Conservation (phyloP, 2,888 invertebrate species). For the Acrocyrtus sp. region DNA sequence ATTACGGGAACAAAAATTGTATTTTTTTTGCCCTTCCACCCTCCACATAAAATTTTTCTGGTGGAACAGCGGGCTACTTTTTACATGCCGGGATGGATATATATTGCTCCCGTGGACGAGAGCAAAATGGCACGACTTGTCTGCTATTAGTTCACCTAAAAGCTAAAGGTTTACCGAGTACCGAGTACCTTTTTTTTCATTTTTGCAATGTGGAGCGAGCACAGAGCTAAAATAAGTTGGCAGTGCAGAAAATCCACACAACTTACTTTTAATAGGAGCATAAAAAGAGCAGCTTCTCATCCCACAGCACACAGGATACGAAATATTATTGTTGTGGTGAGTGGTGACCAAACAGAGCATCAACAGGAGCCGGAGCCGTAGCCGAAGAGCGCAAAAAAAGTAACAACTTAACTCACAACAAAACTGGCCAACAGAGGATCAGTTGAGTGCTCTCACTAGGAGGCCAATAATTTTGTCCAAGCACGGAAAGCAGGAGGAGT, state of each 20-base stretch:
- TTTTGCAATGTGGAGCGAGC: not conserved
- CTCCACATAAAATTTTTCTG: no score
- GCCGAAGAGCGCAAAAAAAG: conserved; percentile 7
- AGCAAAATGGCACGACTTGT: no score
- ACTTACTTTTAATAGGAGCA: no score
- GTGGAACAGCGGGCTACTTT: no score
- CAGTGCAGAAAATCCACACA: not conserved
- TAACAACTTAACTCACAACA: conserved; percentile 31
- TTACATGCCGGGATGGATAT: no score
- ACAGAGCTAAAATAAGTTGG: conserved; percentile 2
- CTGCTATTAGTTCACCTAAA: no score
- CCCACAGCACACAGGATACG: not conserved
- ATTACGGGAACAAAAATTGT: conserved; percentile 39
- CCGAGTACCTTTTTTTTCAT: no score
- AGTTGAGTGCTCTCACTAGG: conserved; percentile 40
- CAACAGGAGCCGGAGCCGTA: no score
- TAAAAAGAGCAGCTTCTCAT: not conserved
- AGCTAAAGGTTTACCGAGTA: no score
- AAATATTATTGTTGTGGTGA: no score
- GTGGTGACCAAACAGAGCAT: conserved; percentile 23
- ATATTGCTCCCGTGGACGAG: no score
- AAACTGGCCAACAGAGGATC: conserved; percentile 42
- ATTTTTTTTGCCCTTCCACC: no score
- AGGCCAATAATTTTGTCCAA: conserved; percentile 42
- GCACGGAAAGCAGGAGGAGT: conserved; percentile 38